These are phyloP conservation scores for Tachina fera DNA, from an alignment of 2,888 invertebrate genomes.

Conservation along the genomic window DNA sequence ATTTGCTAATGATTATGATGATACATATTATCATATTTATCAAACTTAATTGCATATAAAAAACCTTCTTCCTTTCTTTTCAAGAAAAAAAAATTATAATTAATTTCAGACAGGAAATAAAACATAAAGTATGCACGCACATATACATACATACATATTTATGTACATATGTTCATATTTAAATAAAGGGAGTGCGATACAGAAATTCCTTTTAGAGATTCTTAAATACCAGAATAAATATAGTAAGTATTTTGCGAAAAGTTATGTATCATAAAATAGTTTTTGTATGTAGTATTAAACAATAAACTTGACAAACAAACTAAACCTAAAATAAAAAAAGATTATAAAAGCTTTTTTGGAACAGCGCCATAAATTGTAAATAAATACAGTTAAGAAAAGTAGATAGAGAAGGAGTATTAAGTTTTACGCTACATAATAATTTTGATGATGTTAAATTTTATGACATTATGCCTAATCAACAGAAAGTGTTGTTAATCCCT, in stretches of 20 bases:
- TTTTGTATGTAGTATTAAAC: neutral
- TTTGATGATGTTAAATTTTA: neutral
- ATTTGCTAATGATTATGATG: conserved; percentile 33
- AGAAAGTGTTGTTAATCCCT: conserved; percentile 1
- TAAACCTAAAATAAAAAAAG: neutral
- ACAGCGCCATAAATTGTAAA: neutral
- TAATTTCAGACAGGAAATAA: neutral
- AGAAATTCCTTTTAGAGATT: too few relatives aligned
- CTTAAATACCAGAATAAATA: too few relatives aligned
- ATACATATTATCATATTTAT: conserved; percentile 29
- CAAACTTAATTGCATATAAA: conserved; percentile 24
- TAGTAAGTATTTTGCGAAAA: too few relatives aligned
- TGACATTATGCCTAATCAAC: neutral
- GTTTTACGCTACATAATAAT: neutral
- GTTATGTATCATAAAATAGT: too few relatives aligned
- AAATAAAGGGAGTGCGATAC: too few relatives aligned
- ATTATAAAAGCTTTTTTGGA: neutral
- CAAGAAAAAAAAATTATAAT: neutral
- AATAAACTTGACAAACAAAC: neutral
- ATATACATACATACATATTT: too few relatives aligned
- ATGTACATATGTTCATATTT: too few relatives aligned
- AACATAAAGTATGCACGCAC: too few relatives aligned
- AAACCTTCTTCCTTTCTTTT: conserved; percentile 1
- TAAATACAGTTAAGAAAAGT: neutral
- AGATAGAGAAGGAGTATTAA: too few relatives aligned